Percentiles rank a stretch among this genome's conserved stretches.
Conservation (phyloP, 2,797 vertebrate species). For the Dendrocincla fuliginosa region DNA sequence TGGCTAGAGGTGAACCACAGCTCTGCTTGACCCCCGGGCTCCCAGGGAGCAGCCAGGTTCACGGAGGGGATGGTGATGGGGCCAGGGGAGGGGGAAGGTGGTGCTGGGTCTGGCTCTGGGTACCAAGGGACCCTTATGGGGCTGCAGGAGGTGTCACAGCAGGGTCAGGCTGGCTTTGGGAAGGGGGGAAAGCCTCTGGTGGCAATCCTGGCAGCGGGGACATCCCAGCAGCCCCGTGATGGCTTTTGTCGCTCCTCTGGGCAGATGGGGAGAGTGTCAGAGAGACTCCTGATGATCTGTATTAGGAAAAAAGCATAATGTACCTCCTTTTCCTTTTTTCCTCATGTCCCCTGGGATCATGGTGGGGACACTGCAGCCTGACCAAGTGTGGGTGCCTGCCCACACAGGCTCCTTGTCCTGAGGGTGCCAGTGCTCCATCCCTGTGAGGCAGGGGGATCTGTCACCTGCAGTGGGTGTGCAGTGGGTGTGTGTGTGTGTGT, state of each 20-base stretch:
- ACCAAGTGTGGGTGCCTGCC: not conserved
- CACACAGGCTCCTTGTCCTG: not conserved
- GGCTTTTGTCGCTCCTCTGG: not conserved
- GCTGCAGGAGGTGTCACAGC: not conserved
- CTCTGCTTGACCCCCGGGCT: not conserved
- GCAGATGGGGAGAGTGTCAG: fast-evolving
- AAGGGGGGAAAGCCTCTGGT: fast-evolving
- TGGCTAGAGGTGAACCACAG: conserved; percentile 5
- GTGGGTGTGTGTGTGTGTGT: not conserved
- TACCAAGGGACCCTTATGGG: fast-evolving
- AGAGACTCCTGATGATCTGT: not conserved
- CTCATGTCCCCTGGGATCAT: not conserved
- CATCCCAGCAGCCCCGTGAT: fast-evolving
- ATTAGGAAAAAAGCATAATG: too few species aligned
- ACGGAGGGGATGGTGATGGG: fast-evolving
- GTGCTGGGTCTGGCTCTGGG: fast-evolving
- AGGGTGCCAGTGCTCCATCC: fast-evolving
- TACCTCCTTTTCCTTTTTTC: not conserved
- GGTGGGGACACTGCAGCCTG: not conserved
- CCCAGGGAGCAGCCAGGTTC: fast-evolving
- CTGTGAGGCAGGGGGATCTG: fast-evolving
- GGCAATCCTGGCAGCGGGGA: not conserved
- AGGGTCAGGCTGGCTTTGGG: not conserved
- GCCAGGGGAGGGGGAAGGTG: fast-evolving
- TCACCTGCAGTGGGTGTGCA: not conserved